Evolutionary conservation across 2,797 vertebrate genomes (phyloP).

Genomic region (Melanotaenia boesemani): DNA sequence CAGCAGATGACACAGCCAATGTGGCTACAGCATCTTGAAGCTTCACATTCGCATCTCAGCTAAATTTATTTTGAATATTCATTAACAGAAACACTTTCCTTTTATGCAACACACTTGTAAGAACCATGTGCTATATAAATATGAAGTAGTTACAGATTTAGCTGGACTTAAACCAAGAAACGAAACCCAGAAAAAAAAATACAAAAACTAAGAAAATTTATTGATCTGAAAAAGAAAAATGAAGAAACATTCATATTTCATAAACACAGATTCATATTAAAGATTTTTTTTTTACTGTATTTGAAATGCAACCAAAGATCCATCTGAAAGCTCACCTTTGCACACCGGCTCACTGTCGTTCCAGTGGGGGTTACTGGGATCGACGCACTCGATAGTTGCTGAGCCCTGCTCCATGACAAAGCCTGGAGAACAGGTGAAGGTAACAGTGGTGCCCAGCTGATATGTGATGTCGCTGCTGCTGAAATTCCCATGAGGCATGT

Average conservation of each 20-base stretch:
- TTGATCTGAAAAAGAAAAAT: background rate
- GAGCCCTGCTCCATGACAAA: constrained; percentile 92
- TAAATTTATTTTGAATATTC: constrained; percentile 24
- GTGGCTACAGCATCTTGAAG: constrained; percentile 31
- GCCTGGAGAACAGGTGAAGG: constrained; percentile 91
- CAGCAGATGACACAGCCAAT: constrained; percentile 49
- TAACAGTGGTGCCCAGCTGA: constrained; percentile 87
- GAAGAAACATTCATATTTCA: too few relatives aligned
- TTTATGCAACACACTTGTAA: background rate
- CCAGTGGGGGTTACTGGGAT: constrained; percentile 92
- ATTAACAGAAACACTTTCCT: constrained; percentile 17
- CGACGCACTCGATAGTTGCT: constrained; percentile 90
- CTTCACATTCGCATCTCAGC: constrained; percentile 14
- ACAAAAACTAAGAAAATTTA: background rate
- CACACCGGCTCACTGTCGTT: constrained; percentile 93
- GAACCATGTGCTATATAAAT: constrained; percentile 4
- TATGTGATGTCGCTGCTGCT: constrained; percentile 91
- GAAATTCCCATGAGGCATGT: constrained; percentile 93
- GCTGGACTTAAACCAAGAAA: background rate
- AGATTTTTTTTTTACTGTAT: background rate
- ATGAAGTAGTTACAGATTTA: background rate
- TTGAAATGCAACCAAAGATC: background rate
- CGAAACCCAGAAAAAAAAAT: background rate
- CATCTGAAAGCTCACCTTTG: constrained; percentile 79
- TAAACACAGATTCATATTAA: too few relatives aligned